These are phyloP conservation scores for Leptopilina drosophilae DNA, from an alignment of 2,888 invertebrate genomes.

Conservation along the genomic window DNA sequence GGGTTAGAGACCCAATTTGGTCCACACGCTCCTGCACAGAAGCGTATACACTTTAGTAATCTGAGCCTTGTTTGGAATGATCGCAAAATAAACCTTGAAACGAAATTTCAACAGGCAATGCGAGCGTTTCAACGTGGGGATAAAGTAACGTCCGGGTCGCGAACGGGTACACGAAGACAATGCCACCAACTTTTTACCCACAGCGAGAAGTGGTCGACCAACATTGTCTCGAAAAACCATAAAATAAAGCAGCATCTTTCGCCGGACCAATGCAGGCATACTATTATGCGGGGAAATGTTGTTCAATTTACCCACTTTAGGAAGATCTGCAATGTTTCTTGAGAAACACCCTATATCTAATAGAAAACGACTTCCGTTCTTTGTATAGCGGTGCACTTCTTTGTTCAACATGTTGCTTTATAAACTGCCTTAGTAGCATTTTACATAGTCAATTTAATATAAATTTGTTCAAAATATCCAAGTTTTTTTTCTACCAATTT, in stretches of 20 bases:
- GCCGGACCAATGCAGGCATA: conserved; percentile 33
- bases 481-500: too few species aligned
- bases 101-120: conserved; percentile 25
- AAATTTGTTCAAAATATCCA: too few species aligned
- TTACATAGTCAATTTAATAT: background rate
- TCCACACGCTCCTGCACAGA: too few species aligned
- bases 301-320: conserved; percentile 69
- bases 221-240: conserved; percentile 76
- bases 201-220: conserved; percentile 67
- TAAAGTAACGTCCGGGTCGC: conserved; percentile 73
- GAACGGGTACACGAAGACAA: conserved; percentile 68
- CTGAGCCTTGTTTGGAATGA: conserved; percentile 23
- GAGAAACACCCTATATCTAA: background rate
- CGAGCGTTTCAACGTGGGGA: conserved; percentile 70
- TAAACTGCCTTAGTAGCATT: background rate
- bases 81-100: conserved; percentile 21
- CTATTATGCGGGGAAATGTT: conserved; percentile 58
- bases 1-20: too few species aligned
- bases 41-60: background rate
- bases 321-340: conserved; percentile 49
- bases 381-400: background rate
- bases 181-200: conserved; percentile 69
- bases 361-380: conserved; percentile 2
- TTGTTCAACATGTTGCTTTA: conserved; percentile 3
- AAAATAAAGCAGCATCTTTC: conserved; percentile 71